phyloP scores from a whole-genome alignment of 2,888 invertebrate species.

The Lithodes maja region DNA sequence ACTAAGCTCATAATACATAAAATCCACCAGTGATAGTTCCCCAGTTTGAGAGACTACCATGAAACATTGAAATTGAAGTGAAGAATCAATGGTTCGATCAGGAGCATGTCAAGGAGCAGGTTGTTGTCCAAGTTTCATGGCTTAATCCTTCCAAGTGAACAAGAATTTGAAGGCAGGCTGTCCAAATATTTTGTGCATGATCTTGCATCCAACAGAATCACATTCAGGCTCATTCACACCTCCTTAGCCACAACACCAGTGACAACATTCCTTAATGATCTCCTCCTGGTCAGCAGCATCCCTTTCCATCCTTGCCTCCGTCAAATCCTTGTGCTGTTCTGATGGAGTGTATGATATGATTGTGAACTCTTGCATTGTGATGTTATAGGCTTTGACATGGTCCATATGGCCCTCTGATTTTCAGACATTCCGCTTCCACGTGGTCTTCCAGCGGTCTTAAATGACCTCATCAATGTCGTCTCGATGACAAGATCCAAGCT shows the following conservation, averaged over 20 bases:
- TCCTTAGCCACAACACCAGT: slow-evolving; percentile 6
- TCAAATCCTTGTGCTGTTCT: slow-evolving; percentile 20
- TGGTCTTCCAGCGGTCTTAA: slow-evolving; percentile 3
- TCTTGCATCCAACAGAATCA: slow-evolving; percentile 8
- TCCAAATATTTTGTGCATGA: neutral
- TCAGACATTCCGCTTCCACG: slow-evolving; percentile 26
- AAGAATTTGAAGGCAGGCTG: neutral
- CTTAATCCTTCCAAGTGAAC: neutral
- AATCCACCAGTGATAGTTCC: slow-evolving; percentile 7
- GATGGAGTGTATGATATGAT: neutral
- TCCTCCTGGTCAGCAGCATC: slow-evolving; percentile 16
- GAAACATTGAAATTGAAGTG: neutral
- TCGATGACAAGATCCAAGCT: slow-evolving; percentile 14
- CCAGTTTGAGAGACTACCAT: slow-evolving; percentile 3
- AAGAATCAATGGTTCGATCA: slow-evolving; percentile 17
- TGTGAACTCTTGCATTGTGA: slow-evolving; percentile 29
- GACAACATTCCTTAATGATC: neutral
- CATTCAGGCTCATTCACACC: slow-evolving; percentile 2
- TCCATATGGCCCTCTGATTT: slow-evolving; percentile 10
- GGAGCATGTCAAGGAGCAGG: neutral
- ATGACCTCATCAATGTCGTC: slow-evolving; percentile 4
- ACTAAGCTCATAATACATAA: slow-evolving; percentile 1
- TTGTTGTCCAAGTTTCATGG: neutral
- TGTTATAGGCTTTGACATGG: slow-evolving; percentile 21
- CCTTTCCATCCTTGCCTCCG: slow-evolving; percentile 23